These are phyloP conservation scores for Sebastes minor DNA, from an alignment of 2,797 vertebrate genomes.

Conservation along the genomic window DNA sequence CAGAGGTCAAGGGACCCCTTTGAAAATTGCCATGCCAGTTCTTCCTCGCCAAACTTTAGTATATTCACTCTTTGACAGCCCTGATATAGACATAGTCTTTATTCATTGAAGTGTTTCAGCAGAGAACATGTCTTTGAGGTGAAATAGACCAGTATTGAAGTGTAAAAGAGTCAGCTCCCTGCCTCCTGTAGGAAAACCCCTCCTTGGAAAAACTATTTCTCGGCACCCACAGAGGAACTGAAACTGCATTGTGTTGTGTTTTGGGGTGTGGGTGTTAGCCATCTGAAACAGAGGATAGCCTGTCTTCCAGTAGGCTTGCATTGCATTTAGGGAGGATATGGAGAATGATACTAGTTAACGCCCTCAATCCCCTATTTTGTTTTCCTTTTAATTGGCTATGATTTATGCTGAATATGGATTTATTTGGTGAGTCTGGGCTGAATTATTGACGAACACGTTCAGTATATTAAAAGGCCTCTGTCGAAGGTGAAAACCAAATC, in stretches of 20 bases:
- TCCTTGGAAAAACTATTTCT: constrained; percentile 68
- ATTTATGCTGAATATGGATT: neutral
- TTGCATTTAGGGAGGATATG: neutral
- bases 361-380: neutral
- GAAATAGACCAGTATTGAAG: neutral
- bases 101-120: neutral
- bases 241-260: constrained; percentile 70
- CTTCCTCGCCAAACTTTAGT: no score
- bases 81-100: neutral
- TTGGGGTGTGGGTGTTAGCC: constrained; percentile 61
- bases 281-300: constrained; percentile 57
- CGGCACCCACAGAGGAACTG: constrained; percentile 58
- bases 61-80: no score
- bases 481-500: neutral
- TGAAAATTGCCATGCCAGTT: no score
- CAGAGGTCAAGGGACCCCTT: no score
- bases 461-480: neutral
- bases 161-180: neutral
- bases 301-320: constrained; percentile 52
- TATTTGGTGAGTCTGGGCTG: neutral
- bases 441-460: neutral
- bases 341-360: neutral
- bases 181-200: constrained; percentile 46
- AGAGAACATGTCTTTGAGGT: neutral
- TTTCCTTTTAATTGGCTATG: neutral